Evolutionary conservation across 92 coral and sea anemone species (phyloP), one percentile per base, ranked within the genome.

Genomic region (Zoanthus gigantus): DNA sequence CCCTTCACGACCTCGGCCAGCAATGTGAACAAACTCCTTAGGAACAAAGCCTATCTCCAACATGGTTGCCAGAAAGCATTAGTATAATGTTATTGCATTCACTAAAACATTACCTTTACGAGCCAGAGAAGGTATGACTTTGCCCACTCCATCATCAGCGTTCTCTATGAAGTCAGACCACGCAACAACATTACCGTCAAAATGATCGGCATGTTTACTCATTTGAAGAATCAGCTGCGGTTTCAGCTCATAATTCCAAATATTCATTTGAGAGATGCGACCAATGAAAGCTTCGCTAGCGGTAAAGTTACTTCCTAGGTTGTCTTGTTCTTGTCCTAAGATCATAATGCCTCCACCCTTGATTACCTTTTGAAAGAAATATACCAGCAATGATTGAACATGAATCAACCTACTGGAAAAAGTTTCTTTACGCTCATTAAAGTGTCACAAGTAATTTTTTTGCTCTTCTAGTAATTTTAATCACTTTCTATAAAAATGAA

Each of bases 201-300:
- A 58, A 57, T 91, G 94, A 13, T 93, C 91, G 18, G 98, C 93
- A 47, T 94, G 95, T 45, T 91, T 84, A 9, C 91, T 92, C 93
- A 96, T 90, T 23, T 77, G 89, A 17, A 82, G 93, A 73, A 96
- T 88, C 23, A 93, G 90, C 72, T 74, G 58, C 6, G 83, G 89
- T 12, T 82, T 57, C 14, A 93, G 86, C 82, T 94, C 95, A 34
- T 91, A 91, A 83, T 88, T 91, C 99, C 98, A 97, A 15, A 97
- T 69, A 83, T 97, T 97, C 93, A 97, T 68, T 86, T 97, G 99
- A 74, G 96, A 95, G 61, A 97, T 91, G 72, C 89, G 66, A 5
- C 99, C 99, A 31, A 92, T 90, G 58, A 97, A 97, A 10, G 99
- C 99, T 77, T 97, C 99, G 86, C 90, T 94, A 12, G 97, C 97